These are phyloP conservation scores for Alosa alosa DNA, from an alignment of 2,113 vertebrate species.

Conservation along the genomic window DNA sequence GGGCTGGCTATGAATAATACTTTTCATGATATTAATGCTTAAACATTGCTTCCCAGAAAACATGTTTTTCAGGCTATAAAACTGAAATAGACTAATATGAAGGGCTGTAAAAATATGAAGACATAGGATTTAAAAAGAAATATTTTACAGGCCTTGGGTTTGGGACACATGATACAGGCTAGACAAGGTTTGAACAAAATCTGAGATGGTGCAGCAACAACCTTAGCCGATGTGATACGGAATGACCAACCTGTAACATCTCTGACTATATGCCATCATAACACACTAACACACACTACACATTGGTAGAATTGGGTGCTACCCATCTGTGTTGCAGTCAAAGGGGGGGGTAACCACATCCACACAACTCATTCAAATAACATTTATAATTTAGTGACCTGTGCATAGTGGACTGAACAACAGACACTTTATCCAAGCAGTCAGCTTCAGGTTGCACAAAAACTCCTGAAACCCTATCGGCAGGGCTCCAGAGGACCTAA, in stretches of 20 bases:
- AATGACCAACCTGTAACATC: background rate
- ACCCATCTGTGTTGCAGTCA: conserved; percentile 35
- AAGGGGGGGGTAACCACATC: conserved; percentile 29
- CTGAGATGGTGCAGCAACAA: too few relatives aligned
- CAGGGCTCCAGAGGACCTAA: background rate
- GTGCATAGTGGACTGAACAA: conserved; percentile 65
- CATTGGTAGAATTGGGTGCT: background rate
- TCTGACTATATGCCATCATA: background rate
- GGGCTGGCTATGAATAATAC: too few relatives aligned
- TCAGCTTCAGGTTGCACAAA: conserved; percentile 62
- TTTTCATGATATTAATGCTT: too few relatives aligned
- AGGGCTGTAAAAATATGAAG: too few relatives aligned
- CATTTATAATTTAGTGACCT: conserved; percentile 73
- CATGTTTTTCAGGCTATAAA: too few relatives aligned
- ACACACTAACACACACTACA: background rate
- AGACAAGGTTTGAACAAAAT: too few relatives aligned
- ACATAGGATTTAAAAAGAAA: too few relatives aligned
- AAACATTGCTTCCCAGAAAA: too few relatives aligned
- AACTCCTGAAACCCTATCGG: background rate
- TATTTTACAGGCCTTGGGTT: too few relatives aligned
- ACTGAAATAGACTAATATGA: too few relatives aligned
- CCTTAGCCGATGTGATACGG: too few relatives aligned
- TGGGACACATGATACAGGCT: too few relatives aligned
- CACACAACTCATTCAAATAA: conserved; percentile 19
- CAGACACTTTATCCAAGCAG: conserved; percentile 65